Evolutionary conservation across 2,113 vertebrate species (phyloP), one percentile per base, ranked within the genome.

Genomic region (Onychostoma macrolepis): DNA sequence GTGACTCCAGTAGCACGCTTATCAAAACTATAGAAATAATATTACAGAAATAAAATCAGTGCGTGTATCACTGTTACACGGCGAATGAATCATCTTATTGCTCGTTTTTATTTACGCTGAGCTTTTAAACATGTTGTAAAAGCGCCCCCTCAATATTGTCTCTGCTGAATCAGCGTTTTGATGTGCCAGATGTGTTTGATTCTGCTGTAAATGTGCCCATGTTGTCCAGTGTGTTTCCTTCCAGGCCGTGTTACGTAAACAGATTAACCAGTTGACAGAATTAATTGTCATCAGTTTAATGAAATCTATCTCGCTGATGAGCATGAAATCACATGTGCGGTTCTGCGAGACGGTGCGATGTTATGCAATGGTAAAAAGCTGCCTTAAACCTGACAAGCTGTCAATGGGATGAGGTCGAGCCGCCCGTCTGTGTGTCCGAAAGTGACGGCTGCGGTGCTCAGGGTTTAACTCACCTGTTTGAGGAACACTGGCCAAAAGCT

Each of bases 401-500:
- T 50, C 45, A 9, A 43, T 82, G 4, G 61, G 33, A 80, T 38
- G 41, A 48, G 26, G 58, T 26, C n/a, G 6, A 48, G 38, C 9
- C 6, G 5, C 10, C 65, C 24, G 58, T 26, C 67, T 56, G 78
- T 67, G 53, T 24, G 30, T 80, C 61, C 71, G 58, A 84, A 50
- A 11, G 80, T 2, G 12, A 69, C 6, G 2, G 11, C 28, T 26
- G 33, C 1, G 19, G 8, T 26, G 15, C 50, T 58, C 53, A 58
- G 24, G 30, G 53, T 43, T 85, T 87, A 11, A 92, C 93, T 80
- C 88, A 99, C 98, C 98, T 94, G 93, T 97, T 88, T 93, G 43
- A 0, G 98, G 98, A 77, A 99, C 95, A 0, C 88, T 90, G 0
- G 90, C 92, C 77, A 99, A 94, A 36, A 95, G 93, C 79, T 94